A percentile compares a stretch with the other conserved stretches of the same genome.
phyloP scores from a whole-genome alignment of 2,113 vertebrate species.

The Limanda limanda region DNA sequence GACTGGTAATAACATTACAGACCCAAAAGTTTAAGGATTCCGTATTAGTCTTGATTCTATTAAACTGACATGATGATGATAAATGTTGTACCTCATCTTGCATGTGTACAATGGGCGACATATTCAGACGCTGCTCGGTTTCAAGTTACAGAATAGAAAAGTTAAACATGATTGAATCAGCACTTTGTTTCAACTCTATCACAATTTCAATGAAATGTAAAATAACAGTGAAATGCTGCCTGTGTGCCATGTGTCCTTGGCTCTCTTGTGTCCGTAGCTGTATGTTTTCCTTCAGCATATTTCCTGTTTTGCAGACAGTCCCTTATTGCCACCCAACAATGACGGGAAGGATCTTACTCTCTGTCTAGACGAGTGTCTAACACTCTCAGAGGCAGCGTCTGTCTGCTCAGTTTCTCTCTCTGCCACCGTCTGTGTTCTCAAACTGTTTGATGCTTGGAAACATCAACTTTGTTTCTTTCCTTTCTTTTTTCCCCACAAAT shows the following conservation, averaged over 20 bases:
- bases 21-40: not conserved
- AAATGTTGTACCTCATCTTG: not conserved
- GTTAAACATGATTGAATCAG: not conserved
- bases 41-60: not conserved
- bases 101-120: not conserved
- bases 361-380: slow-evolving; percentile 75
- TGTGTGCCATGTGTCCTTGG: slow-evolving; percentile 3
- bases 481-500: not conserved
- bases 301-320: slow-evolving; percentile 77
- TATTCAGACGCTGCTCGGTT: too few relatives aligned
- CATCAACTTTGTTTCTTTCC: not conserved
- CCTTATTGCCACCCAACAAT: slow-evolving; percentile 74
- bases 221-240: not conserved
- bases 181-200: too few relatives aligned
- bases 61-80: not conserved
- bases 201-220: too few relatives aligned
- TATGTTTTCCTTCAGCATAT: slow-evolving; percentile 54
- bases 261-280: slow-evolving; percentile 37
- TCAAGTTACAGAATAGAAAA: not conserved
- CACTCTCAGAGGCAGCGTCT: slow-evolving; percentile 18
- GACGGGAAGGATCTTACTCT: slow-evolving; percentile 73
- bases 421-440: slow-evolving; percentile 22
- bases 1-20: not conserved
- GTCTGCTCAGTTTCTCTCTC: slow-evolving; percentile 40
- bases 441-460: slow-evolving; percentile 12